These are phyloP conservation scores for Penelope pileata DNA, from an alignment of 2,113 vertebrate genomes.

Conservation along the genomic window DNA sequence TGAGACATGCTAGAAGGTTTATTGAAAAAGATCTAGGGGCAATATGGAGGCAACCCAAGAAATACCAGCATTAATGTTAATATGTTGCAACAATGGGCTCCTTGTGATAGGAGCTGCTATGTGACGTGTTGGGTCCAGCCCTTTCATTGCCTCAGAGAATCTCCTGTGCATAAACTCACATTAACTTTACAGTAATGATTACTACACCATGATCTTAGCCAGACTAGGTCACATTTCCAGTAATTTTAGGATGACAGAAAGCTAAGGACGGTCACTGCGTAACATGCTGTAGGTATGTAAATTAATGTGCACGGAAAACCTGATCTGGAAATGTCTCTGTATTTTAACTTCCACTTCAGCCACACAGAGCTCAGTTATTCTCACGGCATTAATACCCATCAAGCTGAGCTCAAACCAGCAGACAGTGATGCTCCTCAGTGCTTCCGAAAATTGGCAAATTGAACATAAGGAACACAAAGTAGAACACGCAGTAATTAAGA, in stretches of 20 bases:
- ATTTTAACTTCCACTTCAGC: neutral
- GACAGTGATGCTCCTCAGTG: neutral
- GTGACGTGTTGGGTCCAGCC: rapidly evolving
- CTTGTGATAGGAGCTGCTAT: neutral
- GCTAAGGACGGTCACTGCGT: neutral
- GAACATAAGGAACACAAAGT: rapidly evolving
- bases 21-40: neutral
- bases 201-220: neutral
- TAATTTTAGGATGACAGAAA: neutral
- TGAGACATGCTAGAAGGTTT: neutral
- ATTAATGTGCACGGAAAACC: rapidly evolving
- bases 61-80: neutral
- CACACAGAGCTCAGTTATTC: neutral
- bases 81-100: neutral
- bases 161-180: neutral
- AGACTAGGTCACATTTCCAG: neutral
- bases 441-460: neutral
- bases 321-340: neutral
- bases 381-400: rapidly evolving
- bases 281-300: neutral
- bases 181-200: neutral
- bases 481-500: neutral
- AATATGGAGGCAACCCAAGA: neutral
- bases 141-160: neutral
- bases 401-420: neutral